Base-by-base conservation (phyloP, 2,797 vertebrate species). In the Acipenser ruthenus region DNA sequence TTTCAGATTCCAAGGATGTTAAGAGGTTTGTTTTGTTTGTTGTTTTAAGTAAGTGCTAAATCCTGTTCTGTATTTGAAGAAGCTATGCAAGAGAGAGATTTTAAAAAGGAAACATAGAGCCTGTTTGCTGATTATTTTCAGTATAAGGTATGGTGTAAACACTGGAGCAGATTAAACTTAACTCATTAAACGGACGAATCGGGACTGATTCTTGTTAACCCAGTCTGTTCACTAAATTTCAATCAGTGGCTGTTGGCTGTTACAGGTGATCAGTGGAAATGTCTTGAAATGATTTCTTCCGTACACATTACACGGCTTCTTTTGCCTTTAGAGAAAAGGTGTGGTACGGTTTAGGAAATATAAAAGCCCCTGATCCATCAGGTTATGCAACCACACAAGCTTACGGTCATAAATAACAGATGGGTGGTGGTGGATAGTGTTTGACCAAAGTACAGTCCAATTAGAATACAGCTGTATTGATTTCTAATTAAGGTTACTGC, bases 401-500 rank as follows among this genome's bases (percentile, higher is more conserved):
- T 15, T 6, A 37, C 60, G 6, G 37, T 8, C 60, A 62, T 62
- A 62, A 62, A 62, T 62, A 62, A 62, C 60, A 8, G 8, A 37
- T 37, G 37, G 37, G 37, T 37, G 37, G 37, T 1, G 47, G 18
- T 7, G 10, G 60, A 37, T 9, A 37, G 8, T 53, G 15, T 12
- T 55, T 18, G 48, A 62, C 56, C 68, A 68, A 72, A 78, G 61
- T 59, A 50, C 50, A 66, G 50, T 72, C 78, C 72, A 76, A 69
- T 82, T 80, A 81, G 69, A 79, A 79, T 15, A 65, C 37, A 78
- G 79, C 62, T 67, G 71, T 73, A 81, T 72, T 80, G 80, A 78
- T 79, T 82, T 74, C 69, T 79, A 83, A 83, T 80, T 80, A 79
- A 73, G 65, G 64, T 65, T 68, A 64, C 73, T 81, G 73, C 75